Conservation (phyloP, 1,140 invertebrate genomes). For the Dinothrombium tinctorium region DNA sequence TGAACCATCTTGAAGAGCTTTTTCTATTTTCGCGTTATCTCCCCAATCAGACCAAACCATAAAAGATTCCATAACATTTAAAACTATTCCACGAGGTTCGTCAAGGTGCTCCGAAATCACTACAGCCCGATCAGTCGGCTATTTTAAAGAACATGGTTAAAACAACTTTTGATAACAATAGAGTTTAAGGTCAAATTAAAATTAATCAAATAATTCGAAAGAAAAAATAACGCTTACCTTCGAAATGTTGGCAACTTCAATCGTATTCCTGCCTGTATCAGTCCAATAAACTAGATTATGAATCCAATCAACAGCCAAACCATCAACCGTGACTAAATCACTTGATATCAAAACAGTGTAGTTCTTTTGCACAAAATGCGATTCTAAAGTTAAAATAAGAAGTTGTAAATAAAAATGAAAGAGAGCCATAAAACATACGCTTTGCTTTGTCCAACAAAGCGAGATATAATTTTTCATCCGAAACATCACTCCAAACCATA, state of each 20-base stretch:
- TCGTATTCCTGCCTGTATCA: slow-evolving; percentile 38
- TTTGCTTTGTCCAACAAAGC: slow-evolving; percentile 13
- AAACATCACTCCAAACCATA: slow-evolving; percentile 85
- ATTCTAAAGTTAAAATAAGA: not conserved
- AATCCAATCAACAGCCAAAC: slow-evolving; percentile 86
- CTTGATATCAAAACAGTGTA: slow-evolving; percentile 22
- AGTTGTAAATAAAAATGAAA: not conserved
- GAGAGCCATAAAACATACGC: not conserved
- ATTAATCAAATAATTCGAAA: not conserved
- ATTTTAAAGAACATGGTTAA: no score
- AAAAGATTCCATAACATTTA: slow-evolving; percentile 88
- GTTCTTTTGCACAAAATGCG: not conserved
- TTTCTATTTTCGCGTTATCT: slow-evolving; percentile 57
- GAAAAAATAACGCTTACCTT: slow-evolving; percentile 22
- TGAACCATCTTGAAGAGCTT: slow-evolving; percentile 75
- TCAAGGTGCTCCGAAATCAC: slow-evolving; percentile 57
- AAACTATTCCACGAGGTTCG: slow-evolving; percentile 77
- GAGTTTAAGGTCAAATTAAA: slow-evolving; percentile 21
- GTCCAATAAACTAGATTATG: slow-evolving; percentile 90
- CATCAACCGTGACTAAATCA: slow-evolving; percentile 65
- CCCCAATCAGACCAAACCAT: slow-evolving; percentile 98
- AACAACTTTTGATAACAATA: no score
- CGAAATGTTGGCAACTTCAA: slow-evolving; percentile 54
- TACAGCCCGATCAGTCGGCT: slow-evolving; percentile 63
- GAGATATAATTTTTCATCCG: slow-evolving; percentile 62